Evolutionary conservation across 2,113 vertebrate species (phyloP).

Genomic region (Lucifuga dentata): DNA sequence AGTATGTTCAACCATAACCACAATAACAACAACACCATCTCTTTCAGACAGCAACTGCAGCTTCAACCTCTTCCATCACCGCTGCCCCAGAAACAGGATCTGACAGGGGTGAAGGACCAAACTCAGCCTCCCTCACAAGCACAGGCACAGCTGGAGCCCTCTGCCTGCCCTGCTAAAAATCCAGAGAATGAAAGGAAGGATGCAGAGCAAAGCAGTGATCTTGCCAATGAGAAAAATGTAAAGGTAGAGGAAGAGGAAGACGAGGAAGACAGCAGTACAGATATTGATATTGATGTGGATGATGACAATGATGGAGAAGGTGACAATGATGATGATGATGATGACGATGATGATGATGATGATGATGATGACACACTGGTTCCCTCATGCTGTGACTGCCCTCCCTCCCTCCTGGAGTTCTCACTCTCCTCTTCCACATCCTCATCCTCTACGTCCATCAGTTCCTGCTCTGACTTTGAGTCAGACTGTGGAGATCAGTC

Average conservation of each 20-base stretch:
- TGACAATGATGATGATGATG: slow-evolving; percentile 56
- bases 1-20: slow-evolving; percentile 86
- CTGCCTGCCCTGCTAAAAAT: slow-evolving; percentile 42
- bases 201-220: slow-evolving; percentile 34
- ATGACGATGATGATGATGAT: slow-evolving; percentile 74
- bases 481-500: slow-evolving; percentile 88
- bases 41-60: slow-evolving; percentile 76
- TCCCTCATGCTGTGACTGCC: slow-evolving; percentile 85
- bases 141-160: slow-evolving; percentile 45
- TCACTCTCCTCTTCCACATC: slow-evolving; percentile 83
- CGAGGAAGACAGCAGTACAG: slow-evolving; percentile 65
- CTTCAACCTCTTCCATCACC: slow-evolving; percentile 70
- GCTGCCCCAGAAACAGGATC: slow-evolving; percentile 63
- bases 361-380: slow-evolving; percentile 86
- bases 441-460: slow-evolving; percentile 93
- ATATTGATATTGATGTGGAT: slow-evolving; percentile 71
- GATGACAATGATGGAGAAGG: slow-evolving; percentile 57
- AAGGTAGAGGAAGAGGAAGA: slow-evolving; percentile 71
- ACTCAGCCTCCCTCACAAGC: slow-evolving; percentile 33
- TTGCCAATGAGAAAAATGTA: slow-evolving; percentile 65
- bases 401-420: slow-evolving; percentile 83
- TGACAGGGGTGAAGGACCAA: slow-evolving; percentile 49
- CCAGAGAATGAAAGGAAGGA: slow-evolving; percentile 46
- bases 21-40: slow-evolving; percentile 85
- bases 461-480: slow-evolving; percentile 95